A percentile compares a stretch with the other conserved stretches of the same genome.
phyloP scores from a whole-genome alignment of 1,140 invertebrate genomes.

The Brachionus rubens region DNA sequence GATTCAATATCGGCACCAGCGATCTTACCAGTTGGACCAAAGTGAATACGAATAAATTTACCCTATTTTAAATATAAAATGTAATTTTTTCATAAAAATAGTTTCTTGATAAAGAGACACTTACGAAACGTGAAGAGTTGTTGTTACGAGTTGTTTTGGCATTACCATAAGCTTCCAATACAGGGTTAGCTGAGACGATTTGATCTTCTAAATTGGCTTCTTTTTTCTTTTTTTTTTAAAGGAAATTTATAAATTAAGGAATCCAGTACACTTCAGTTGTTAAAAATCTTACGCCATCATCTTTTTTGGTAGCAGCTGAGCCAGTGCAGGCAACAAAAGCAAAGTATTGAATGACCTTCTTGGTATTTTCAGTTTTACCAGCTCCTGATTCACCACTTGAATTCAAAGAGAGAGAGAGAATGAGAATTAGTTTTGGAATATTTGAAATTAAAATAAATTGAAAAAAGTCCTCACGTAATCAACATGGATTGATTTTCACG shows the following conservation, averaged over 20 bases:
- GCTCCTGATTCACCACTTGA: conserved; percentile 66
- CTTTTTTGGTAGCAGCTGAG: conserved; percentile 61
- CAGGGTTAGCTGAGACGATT: conserved; percentile 65
- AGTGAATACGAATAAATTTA: conserved; percentile 99
- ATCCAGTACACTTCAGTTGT: conserved; percentile 31
- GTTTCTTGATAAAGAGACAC: conserved; percentile 49
- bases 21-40: conserved; percentile 95
- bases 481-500: conserved; percentile 52
- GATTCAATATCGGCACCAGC: conserved; percentile 99
- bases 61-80: conserved; percentile 59
- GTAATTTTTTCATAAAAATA: background rate
- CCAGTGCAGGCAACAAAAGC: conserved; percentile 62
- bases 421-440: too few relatives aligned
- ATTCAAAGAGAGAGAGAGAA: background rate
- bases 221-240: conserved; percentile 13
- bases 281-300: conserved; percentile 47
- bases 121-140: conserved; percentile 66
- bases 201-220: conserved; percentile 66
- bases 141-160: conserved; percentile 67
- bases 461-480: conserved; percentile 69
- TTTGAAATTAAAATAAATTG: too few relatives aligned
- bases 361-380: conserved; percentile 69
- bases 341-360: conserved; percentile 70
- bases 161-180: conserved; percentile 66
- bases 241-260: background rate